Conservation (phyloP, 2,113 vertebrate genomes). For the Baryphthengus martii region DNA sequence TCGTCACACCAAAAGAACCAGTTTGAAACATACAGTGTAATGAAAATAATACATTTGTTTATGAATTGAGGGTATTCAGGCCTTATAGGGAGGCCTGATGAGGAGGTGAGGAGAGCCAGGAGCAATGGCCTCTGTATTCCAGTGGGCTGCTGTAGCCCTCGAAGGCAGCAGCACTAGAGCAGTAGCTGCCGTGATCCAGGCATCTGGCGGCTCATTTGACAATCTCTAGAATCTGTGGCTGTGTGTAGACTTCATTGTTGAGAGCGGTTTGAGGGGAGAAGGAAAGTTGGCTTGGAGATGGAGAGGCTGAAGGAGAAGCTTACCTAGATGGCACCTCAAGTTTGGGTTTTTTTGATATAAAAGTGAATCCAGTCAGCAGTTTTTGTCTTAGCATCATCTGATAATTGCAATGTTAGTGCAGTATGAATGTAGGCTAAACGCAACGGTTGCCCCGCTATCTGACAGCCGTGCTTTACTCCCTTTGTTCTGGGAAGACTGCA, state of each 20-base stretch:
- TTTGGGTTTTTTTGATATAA: not conserved
- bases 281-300: not conserved
- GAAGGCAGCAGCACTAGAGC: not conserved
- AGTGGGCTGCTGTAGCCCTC: not conserved
- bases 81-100: no score
- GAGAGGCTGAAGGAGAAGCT: not conserved
- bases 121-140: not conserved
- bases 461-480: rapidly evolving
- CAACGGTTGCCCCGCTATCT: not conserved
- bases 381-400: not conserved
- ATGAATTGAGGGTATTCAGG: not conserved
- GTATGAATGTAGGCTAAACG: not conserved
- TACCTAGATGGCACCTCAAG: not conserved
- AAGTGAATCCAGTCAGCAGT: not conserved
- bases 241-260: rapidly evolving
- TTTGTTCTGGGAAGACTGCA: rapidly evolving
- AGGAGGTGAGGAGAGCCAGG: not conserved
- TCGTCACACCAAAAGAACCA: not conserved
- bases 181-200: rapidly evolving
- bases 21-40: not conserved
- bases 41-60: not conserved
- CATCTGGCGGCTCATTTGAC: rapidly evolving
- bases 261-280: not conserved
- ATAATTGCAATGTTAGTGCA: not conserved
- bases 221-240: rapidly evolving